Base-by-base conservation (phyloP, 2,113 vertebrate genomes). In the Caloenas nicobarica region DNA sequence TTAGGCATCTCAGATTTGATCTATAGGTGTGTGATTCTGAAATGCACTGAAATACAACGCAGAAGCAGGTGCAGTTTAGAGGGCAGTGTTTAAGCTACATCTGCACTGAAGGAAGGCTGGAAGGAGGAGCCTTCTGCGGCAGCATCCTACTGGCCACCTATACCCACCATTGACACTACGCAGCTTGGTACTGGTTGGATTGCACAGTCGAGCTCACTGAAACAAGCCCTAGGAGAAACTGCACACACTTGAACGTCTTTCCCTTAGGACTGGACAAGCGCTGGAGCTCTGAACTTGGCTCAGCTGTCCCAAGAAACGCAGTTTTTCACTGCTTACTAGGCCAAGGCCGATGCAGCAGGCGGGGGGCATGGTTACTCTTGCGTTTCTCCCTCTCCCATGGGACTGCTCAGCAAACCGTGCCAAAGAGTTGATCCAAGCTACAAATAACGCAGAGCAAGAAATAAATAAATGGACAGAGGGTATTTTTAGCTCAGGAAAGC, bases 141-240 rank as follows among this genome's bases (percentile, higher is more conserved):
- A 3, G 33, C 26, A n/a, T 42, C 28, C 21, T 79, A 29, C 78
- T 25, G 16, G 23, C 9, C 38, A 89, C 33, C 33, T 2, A 4
- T 64, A 53, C 14, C 56, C 36, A 28, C 1, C 6, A 71, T 7
- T 0, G 0, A 57, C 28, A 44, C n/a, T 48, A 2, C 0, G 0
- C 0, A 0, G 24, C 40, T 66, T 71, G 50, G 65, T 21, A 84
- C 6, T 0, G 0, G 34, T 61, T 11, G 22, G n/a, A 40, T 14
- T 3, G 10, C 6, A 38, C 12, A 66, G 66, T 10, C 23, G 42
- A 46, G 28, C 14, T 81, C 42, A 46, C 22, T 48, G 50, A 53
- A 85, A 73, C 25, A 56, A 34, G 19, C 23, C 16, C 34, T 36
- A 68, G 46, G 44, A 83, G n/a, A 85, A 69, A 69, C 5, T 24